Conservation (phyloP, 2,113 vertebrate species). For the Hydrochoerus hydrochaeris region DNA sequence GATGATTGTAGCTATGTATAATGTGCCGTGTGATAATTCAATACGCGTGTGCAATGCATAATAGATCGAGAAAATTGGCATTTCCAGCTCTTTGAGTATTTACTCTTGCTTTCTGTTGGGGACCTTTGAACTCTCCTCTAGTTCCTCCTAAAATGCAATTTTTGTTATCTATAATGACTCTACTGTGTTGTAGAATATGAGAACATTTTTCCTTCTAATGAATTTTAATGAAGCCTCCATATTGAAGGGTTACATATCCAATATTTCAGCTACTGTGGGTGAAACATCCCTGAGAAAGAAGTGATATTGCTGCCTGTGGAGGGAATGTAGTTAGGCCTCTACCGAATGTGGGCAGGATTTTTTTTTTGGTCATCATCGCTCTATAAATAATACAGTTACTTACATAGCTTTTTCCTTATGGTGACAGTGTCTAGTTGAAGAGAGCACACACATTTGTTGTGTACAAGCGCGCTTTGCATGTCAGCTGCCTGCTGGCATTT, state of each 20-base stretch:
- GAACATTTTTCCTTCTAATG: background rate
- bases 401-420: background rate
- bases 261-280: too few species aligned
- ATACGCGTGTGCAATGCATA: background rate
- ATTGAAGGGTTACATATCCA: too few species aligned
- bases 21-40: background rate
- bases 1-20: background rate
- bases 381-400: background rate
- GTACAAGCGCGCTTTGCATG: accelerated
- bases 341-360: background rate
- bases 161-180: background rate
- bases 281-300: background rate
- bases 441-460: background rate
- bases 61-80: background rate
- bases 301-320: too few species aligned
- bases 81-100: background rate
- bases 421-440: too few species aligned
- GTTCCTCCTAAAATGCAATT: background rate
- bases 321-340: background rate
- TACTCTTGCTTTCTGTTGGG: background rate
- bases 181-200: background rate
- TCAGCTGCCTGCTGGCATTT: accelerated
- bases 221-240: background rate
- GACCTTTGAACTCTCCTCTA: background rate
- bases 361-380: background rate